Conservation (phyloP, 2,888 invertebrate genomes). For the Spilarctia lutea region DNA sequence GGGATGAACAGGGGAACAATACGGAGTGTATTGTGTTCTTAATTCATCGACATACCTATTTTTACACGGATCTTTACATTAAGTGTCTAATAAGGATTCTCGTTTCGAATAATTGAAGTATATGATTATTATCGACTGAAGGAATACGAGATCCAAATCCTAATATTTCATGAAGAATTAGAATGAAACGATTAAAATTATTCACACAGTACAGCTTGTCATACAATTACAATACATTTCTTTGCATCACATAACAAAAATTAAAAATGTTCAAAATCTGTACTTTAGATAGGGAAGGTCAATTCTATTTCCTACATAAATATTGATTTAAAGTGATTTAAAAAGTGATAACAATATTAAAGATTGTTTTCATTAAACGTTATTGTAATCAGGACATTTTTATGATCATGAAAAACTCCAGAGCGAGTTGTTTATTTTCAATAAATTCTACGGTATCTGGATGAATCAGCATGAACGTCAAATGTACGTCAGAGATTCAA, state of each 20-base stretch:
- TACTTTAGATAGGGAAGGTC: background rate
- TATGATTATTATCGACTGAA: background rate
- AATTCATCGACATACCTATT: no score
- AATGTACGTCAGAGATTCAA: conserved; percentile 26
- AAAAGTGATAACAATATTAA: conserved; percentile 40
- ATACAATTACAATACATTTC: background rate
- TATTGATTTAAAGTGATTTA: conserved; percentile 22
- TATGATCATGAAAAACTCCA: conserved; percentile 53
- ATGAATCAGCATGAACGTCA: conserved; percentile 48
- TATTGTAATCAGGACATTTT: conserved; percentile 49
- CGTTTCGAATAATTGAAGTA: background rate
- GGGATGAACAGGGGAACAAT: no score
- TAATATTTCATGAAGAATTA: background rate
- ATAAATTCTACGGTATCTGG: conserved; percentile 32
- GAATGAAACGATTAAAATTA: background rate
- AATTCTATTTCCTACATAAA: background rate
- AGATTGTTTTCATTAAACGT: conserved; percentile 43
- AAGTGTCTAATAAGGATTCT: background rate
- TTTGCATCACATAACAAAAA: background rate
- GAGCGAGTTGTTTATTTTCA: conserved; percentile 61
- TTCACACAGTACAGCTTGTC: background rate
- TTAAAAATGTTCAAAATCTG: background rate
- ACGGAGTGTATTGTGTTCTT: no score
- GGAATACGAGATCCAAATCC: background rate
- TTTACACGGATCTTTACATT: background rate